Percentiles rank a stretch among this genome's conserved stretches.
Conservation (phyloP, 1,140 invertebrate genomes). For the Diprion similis region DNA sequence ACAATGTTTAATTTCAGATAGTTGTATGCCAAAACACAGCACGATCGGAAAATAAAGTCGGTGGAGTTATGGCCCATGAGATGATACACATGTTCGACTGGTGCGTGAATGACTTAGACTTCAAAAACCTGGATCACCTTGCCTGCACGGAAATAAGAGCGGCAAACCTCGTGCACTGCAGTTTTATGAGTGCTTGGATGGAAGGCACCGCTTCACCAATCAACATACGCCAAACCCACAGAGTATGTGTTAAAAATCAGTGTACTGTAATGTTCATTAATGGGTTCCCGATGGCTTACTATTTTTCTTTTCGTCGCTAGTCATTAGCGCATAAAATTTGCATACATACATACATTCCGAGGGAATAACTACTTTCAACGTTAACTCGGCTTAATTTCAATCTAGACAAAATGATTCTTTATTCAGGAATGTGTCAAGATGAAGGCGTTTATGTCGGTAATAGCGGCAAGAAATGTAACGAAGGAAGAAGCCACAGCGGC, state of each 20-base stretch:
- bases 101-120: conserved; percentile 88
- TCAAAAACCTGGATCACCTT: conserved; percentile 90
- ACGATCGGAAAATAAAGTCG: conserved; percentile 69
- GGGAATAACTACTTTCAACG: too few relatives aligned
- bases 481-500: conserved; percentile 75
- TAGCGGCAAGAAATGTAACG: conserved; percentile 80
- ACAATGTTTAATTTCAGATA: conserved; percentile 66
- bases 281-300: conserved; percentile 39
- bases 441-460: conserved; percentile 83
- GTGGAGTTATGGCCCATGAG: conserved; percentile 88
- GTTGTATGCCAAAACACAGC: conserved; percentile 91
- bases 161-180: conserved; percentile 92
- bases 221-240: conserved; percentile 76
- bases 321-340: too few relatives aligned
- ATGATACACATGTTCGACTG: conserved; percentile 97
- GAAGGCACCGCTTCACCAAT: conserved; percentile 80
- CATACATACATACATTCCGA: too few relatives aligned
- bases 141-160: conserved; percentile 95
- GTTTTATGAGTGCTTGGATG: conserved; percentile 79
- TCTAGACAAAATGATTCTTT: not conserved
- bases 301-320: not conserved
- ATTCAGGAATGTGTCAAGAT: conserved; percentile 87
- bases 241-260: conserved; percentile 58
- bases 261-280: not conserved
- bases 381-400: too few relatives aligned